phyloP scores from a whole-genome alignment of 1,140 invertebrate genomes.

The Neodiprion fabricii region DNA sequence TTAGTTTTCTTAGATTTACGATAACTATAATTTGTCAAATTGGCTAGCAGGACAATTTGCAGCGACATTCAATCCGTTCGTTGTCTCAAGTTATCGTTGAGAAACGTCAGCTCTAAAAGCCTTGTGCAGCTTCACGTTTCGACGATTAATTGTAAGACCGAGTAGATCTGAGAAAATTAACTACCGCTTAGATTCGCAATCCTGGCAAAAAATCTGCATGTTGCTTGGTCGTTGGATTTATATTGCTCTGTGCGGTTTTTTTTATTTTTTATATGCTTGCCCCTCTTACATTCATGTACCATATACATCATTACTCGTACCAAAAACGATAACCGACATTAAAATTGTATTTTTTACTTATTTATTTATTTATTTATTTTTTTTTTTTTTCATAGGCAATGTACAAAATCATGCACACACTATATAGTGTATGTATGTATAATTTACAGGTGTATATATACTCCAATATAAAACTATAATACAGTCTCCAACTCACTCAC shows the following conservation, averaged over 20 bases:
- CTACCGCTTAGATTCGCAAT: neutral
- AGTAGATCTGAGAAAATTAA: neutral
- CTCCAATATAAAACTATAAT: neutral
- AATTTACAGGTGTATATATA: neutral
- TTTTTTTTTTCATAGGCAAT: too few relatives aligned
- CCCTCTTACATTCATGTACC: slow-evolving; percentile 16
- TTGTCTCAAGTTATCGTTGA: slow-evolving; percentile 32
- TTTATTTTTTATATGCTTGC: slow-evolving; percentile 22
- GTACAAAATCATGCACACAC: neutral
- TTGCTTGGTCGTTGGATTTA: slow-evolving; percentile 3
- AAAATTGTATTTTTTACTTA: neutral
- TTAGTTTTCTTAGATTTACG: neutral
- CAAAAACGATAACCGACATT: neutral
- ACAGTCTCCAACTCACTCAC: neutral
- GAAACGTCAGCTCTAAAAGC: slow-evolving; percentile 10
- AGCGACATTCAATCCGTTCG: slow-evolving; percentile 20
- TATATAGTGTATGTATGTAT: neutral
- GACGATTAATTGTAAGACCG: slow-evolving; percentile 12
- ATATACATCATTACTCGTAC: neutral
- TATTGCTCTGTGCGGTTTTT: slow-evolving; percentile 9
- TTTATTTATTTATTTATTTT: neutral
- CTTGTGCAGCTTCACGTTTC: slow-evolving; percentile 18
- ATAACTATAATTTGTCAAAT: neutral
- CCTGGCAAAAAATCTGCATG: slow-evolving; percentile 9
- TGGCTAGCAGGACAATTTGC: neutral